A percentile compares a stretch with the other conserved stretches of the same genome.
phyloP scores from a whole-genome alignment of 2,113 vertebrate species.

The Passerina amoena region DNA sequence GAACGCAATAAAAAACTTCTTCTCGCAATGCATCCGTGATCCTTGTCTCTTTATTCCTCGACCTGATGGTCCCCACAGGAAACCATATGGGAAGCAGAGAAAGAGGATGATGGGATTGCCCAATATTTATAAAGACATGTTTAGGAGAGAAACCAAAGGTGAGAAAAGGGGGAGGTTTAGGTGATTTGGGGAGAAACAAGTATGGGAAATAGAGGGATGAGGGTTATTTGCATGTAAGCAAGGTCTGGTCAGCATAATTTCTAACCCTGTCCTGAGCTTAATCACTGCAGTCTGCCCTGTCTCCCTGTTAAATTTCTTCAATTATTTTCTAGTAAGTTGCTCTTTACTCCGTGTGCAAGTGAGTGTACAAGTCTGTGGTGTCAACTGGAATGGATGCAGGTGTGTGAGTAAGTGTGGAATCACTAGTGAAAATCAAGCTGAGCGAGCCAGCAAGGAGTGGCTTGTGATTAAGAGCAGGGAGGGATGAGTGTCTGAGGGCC shows the following conservation, averaged over 20 bases:
- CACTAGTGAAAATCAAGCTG: not conserved
- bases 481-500: not conserved
- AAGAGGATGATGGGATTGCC: not conserved
- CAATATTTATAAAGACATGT: not conserved
- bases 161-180: not conserved
- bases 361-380: not conserved
- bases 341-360: not conserved
- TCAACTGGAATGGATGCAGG: not conserved
- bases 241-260: rapidly evolving
- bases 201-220: not conserved
- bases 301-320: not conserved
- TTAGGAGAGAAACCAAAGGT: not conserved
- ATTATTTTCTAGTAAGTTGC: not conserved
- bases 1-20: too few species aligned
- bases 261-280: not conserved
- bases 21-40: too few species aligned
- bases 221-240: not conserved
- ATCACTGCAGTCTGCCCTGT: not conserved
- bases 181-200: not conserved
- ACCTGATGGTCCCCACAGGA: too few species aligned
- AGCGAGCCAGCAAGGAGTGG: rapidly evolving
- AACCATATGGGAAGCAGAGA: not conserved
- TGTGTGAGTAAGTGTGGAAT: rapidly evolving
- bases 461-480: rapidly evolving
- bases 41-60: too few species aligned